phyloP scores from a whole-genome alignment of 2,797 vertebrate genomes.

The Mycteria americana region DNA sequence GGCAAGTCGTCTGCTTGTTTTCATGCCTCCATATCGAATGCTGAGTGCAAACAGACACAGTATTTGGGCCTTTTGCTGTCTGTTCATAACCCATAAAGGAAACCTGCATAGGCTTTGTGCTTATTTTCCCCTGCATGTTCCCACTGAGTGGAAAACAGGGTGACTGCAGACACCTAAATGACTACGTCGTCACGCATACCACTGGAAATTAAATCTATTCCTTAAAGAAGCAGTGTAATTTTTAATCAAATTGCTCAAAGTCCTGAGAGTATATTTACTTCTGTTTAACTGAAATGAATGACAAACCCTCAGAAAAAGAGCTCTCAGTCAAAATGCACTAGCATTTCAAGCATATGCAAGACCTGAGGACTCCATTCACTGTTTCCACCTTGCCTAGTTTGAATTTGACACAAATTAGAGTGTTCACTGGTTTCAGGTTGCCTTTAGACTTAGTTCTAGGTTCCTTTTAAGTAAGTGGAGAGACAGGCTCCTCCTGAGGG shows the following conservation, averaged over 20 bases:
- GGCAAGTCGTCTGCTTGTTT: not conserved
- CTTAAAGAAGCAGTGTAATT: not conserved
- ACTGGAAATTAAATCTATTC: not conserved
- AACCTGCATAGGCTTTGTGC: not conserved
- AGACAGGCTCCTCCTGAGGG: not conserved
- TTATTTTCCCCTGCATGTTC: not conserved
- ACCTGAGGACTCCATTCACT: not conserved
- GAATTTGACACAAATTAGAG: not conserved
- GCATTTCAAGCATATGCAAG: not conserved
- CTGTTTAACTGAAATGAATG: not conserved
- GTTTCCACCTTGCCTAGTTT: not conserved
- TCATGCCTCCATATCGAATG: not conserved
- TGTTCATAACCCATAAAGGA: not conserved
- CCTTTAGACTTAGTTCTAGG: not conserved
- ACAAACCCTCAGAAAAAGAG: not conserved
- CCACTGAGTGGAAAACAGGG: not conserved
- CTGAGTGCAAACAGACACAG: not conserved
- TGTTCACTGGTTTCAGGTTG: not conserved
- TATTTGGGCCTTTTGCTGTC: not conserved
- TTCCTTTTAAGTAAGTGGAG: not conserved
- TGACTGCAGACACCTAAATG: not conserved
- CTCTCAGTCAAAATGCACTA: not conserved
- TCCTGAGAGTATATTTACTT: not conserved
- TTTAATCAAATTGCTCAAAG: not conserved
- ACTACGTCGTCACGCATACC: not conserved